Percentiles rank a stretch among this genome's conserved stretches.
Conservation (phyloP, 37 sponge, comb jelly and placozoan species). For the Tethya wilhelma region DNA sequence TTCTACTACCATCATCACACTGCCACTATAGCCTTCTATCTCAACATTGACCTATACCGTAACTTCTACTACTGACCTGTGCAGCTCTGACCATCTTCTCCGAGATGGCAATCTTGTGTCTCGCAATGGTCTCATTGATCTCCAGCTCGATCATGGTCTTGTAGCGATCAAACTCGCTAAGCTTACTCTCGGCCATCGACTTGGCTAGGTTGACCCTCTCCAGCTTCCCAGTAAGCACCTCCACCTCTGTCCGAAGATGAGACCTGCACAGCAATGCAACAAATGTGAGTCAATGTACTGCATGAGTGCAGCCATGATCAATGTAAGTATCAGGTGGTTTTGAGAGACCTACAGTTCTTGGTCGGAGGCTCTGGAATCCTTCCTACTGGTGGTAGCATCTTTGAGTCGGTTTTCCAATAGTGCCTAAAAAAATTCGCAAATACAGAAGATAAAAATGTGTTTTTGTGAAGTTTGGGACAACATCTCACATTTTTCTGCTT, state of each 20-base stretch:
- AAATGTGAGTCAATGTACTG: background rate
- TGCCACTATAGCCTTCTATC: too few relatives aligned
- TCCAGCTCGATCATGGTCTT: conserved; percentile 88
- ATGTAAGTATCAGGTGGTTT: too few relatives aligned
- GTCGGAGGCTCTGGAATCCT: conserved; percentile 10
- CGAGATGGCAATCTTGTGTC: conserved; percentile 66
- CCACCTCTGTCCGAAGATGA: conserved; percentile 39
- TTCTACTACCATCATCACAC: too few relatives aligned
- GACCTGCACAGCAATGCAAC: background rate
- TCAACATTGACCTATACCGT: background rate
- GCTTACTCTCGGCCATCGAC: conserved; percentile 43
- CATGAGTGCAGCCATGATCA: background rate
- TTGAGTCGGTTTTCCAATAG: background rate
- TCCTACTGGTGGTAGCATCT: background rate
- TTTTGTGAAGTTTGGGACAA: background rate
- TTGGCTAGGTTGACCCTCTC: conserved; percentile 41
- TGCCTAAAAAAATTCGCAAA: background rate
- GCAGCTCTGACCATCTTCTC: conserved; percentile 66
- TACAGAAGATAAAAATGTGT: background rate
- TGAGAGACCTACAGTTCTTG: conserved; percentile 12
- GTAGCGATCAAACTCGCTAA: conserved; percentile 80
- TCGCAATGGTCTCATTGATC: conserved; percentile 68
- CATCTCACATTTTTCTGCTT: conserved; percentile 30
- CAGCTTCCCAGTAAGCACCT: conserved; percentile 30
- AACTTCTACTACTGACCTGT: conserved; percentile 13